phyloP scores from a whole-genome alignment of 2,797 vertebrate genomes.

The Sciurus vulgaris region DNA sequence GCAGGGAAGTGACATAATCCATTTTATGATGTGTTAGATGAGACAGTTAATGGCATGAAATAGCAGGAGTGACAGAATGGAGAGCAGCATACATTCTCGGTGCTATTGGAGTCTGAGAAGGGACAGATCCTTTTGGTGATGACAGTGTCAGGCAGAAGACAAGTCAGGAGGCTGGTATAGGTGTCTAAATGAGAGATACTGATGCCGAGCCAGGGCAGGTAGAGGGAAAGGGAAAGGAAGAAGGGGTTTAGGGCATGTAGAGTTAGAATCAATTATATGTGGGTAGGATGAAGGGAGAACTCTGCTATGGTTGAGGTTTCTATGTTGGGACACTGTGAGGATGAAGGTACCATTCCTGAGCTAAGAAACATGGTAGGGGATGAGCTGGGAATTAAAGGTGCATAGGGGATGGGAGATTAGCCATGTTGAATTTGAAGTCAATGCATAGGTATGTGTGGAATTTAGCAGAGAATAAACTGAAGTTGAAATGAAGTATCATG shows the following conservation, averaged over 20 bases:
- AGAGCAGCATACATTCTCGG: neutral
- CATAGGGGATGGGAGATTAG: neutral
- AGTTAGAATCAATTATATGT: neutral
- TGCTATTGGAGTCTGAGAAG: neutral
- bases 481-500: conserved; percentile 1
- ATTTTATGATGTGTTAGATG: neutral
- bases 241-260: neutral
- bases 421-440: conserved; percentile 7
- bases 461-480: conserved; percentile 31
- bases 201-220: neutral
- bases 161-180: neutral
- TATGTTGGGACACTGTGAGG: neutral
- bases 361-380: neutral
- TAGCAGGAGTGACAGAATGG: neutral
- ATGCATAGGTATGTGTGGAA: neutral
- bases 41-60: neutral
- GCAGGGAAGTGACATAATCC: neutral
- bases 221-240: neutral
- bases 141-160: neutral
- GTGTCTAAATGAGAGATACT: neutral
- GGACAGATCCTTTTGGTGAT: neutral
- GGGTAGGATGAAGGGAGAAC: neutral
- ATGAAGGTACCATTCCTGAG: neutral
- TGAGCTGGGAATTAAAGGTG: neutral
- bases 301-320: neutral